Evolutionary conservation across 2,888 invertebrate genomes (phyloP), one percentile per base, ranked within the genome.

Genomic region (Perizoma affinitatum): DNA sequence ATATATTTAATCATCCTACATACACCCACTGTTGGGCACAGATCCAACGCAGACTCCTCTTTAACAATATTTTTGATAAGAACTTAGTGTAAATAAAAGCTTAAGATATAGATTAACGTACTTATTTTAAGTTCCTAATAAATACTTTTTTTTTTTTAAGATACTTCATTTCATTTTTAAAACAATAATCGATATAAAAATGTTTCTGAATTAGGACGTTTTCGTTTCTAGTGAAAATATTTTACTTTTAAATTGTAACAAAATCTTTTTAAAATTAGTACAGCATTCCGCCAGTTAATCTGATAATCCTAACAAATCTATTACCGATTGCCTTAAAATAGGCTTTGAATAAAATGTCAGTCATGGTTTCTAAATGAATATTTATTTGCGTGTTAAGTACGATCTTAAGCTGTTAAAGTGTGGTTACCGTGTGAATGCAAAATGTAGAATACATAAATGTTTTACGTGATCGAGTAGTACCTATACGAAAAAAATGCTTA

Each of bases 371-470:
- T 63, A 58, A 58, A 52, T 57, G 48, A 33, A 43, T 44, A 35
- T 51, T 54, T 54, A 54, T 54, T 58, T 58, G 47, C 62, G 44
- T 46, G 61, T 54, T 58, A 57, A 54, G 55, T 52, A 35, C 42
- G n/a, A 52, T 22, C 52, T 52, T 52, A 51, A 33, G 34, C 38
- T 34, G 53, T 54, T 58, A 48, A 47, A 58, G 42, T 49, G 49
- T 48, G 36, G 10, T 49, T 48, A 48, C 49, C 36, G 9, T 42
- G 38, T 40, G 11, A 40, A 40, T 40, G 22, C 22, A 5, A 49
- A 40, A 22, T n/a, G n/a, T n/a, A n/a, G n/a, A n/a, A n/a, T n/a
- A n/a, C n/a, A n/a, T 22, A 22, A 22, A 22, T 22, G 1, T 22
- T 22, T 22, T 22, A 22, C 22, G 22, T 22, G 22, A 22, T n/a